A percentile compares a stretch with the other conserved stretches of the same genome.
Evolutionary conservation across 2,888 invertebrate genomes (phyloP).

Genomic region (Trichacis sp.): DNA sequence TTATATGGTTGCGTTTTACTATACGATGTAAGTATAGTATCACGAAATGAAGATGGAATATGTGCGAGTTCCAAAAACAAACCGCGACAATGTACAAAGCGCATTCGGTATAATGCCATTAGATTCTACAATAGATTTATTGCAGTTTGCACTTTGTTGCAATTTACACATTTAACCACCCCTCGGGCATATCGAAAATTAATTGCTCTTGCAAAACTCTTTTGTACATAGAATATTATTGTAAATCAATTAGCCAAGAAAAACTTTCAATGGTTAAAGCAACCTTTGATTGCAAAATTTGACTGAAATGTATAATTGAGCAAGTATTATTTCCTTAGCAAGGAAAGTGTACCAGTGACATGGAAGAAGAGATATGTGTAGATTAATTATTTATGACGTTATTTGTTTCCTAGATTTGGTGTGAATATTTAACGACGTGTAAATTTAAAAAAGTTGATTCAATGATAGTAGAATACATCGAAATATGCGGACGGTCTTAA

Average conservation of each 20-base stretch:
- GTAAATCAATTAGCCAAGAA: neutral
- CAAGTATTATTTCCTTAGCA: neutral
- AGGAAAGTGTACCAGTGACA: neutral
- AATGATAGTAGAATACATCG: neutral
- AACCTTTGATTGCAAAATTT: neutral
- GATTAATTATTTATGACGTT: too few relatives aligned
- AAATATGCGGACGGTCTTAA: neutral
- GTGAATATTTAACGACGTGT: neutral
- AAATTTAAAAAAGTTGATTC: too few relatives aligned
- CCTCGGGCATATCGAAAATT: neutral
- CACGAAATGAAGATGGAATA: conserved; percentile 13
- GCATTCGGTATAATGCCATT: conserved; percentile 46
- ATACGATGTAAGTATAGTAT: too few relatives aligned
- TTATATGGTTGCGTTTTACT: neutral
- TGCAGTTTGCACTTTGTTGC: neutral
- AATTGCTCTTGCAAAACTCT: neutral
- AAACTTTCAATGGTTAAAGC: neutral
- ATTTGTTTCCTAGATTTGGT: too few relatives aligned
- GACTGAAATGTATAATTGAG: neutral
- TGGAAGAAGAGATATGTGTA: too few relatives aligned
- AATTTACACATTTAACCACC: neutral
- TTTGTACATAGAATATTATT: neutral
- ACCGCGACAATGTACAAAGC: conserved; percentile 39
- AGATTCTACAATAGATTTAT: conserved; percentile 41
- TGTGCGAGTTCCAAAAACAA: conserved; percentile 20